Evolutionary conservation across 2,113 vertebrate genomes (phyloP), one percentile per base, ranked within the genome.

Genomic region (Oryctolagus cuniculus): DNA sequence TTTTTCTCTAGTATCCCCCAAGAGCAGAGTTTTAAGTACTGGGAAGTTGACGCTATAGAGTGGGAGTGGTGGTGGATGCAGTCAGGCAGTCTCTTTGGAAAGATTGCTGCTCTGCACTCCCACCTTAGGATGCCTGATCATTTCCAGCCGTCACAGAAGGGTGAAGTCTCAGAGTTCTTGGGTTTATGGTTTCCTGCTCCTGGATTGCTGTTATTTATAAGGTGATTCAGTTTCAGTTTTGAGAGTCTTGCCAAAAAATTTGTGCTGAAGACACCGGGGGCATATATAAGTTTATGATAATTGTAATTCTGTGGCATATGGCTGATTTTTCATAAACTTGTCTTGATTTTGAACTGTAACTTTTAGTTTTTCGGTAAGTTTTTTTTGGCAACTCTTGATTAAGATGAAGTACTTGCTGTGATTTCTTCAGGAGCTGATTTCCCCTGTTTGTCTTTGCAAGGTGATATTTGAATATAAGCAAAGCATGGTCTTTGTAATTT

Each of bases 361-460:
- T 92, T 87, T 25, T 44, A 31, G 80, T 85, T 94, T 77, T 78
- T 44, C 13, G 78, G 25, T 85, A 17, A 49, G 69, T 29, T 86
- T 92, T 92, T 94, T 22, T 89, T 92, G 38, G 16, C 34, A 81
- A 44, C 51, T 86, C 38, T 66, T 88, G 64, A 55, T 73, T 86
- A 29, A 70, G 58, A 36, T 6, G 13, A 73, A 38, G 4, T 90
- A 77, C 2, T 86, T 90, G 36, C 31, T 86, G 19, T 90, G 25
- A 74, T 63, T 86, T 82, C 38, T 82, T 82, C 34, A 70, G 61
- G 44, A 87, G 67, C 34, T 75, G 51, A 17, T 69, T 90, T 86
- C 44, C 10, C 27, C 44, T 87, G 9, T 88, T 24, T 34, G 73
- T 75, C 38, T 92, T 89, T 94, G 79, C 31, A 13, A 91, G 17